Conservation (phyloP, 2,797 vertebrate genomes). For the Coilia nasus region DNA sequence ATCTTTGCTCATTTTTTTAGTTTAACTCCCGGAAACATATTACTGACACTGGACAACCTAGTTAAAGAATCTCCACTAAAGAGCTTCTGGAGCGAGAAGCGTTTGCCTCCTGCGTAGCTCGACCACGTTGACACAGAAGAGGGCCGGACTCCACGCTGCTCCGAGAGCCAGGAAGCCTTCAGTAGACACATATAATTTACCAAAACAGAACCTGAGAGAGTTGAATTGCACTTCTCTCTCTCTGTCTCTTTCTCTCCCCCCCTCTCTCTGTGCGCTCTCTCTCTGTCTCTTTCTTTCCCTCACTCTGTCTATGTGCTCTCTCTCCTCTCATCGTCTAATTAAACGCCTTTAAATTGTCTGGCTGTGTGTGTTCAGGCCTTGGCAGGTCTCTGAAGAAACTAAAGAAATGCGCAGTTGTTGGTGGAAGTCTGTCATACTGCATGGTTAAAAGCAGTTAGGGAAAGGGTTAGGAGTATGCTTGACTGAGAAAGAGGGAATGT, state of each 20-base stretch:
- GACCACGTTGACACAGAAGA: conserved; percentile 16
- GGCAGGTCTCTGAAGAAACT: background rate
- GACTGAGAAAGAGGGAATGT: background rate
- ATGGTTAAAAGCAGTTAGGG: background rate
- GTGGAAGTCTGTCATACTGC: background rate
- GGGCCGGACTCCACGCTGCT: background rate
- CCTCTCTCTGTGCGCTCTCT: background rate
- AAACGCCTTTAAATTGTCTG: conserved; percentile 22
- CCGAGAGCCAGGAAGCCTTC: background rate
- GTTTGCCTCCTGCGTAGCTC: background rate
- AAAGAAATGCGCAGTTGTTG: background rate
- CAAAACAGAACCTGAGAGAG: conserved; percentile 42
- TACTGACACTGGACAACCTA: background rate
- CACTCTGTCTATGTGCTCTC: background rate
- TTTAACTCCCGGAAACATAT: too few relatives aligned
- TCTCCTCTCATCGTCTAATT: background rate
- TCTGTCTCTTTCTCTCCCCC: background rate
- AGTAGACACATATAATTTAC: conserved; percentile 47
- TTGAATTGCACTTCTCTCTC: conserved; percentile 46
- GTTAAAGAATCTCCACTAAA: background rate
- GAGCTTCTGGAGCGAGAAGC: background rate
- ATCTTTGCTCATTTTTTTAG: too few relatives aligned
- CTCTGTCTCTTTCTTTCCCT: background rate
- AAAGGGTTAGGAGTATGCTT: background rate
- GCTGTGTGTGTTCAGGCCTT: conserved; percentile 43